Percentiles rank a stretch among this genome's conserved stretches.
Evolutionary conservation across 2,888 invertebrate species (phyloP).

Genomic region (Heteromyza rotundicornis): DNA sequence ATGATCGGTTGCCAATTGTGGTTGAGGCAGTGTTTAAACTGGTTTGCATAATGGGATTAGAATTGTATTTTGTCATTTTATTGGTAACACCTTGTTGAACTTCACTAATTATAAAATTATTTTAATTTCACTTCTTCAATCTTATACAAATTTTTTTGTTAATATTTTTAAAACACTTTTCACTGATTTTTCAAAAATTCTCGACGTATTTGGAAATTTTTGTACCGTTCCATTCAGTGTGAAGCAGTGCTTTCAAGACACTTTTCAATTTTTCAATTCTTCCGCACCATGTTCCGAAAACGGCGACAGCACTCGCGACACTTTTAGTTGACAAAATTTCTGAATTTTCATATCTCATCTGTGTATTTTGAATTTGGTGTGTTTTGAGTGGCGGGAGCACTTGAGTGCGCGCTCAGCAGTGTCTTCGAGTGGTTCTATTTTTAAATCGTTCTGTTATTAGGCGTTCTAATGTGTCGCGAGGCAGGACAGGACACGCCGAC

Average conservation of each 20-base stretch:
- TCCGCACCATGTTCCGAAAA: slow-evolving; percentile 37
- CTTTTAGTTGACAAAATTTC: slow-evolving; percentile 51
- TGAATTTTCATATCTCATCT: slow-evolving; percentile 34
- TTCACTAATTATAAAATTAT: not conserved
- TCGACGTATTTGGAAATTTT: not conserved
- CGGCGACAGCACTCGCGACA: slow-evolving; percentile 50
- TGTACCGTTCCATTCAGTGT: not conserved
- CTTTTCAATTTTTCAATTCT: not conserved
- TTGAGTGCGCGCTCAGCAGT: slow-evolving; percentile 32
- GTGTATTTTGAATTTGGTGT: too few species aligned
- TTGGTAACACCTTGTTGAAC: not conserved
- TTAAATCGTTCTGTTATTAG: slow-evolving; percentile 50
- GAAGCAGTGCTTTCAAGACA: not conserved
- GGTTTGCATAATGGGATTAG: slow-evolving; percentile 30
- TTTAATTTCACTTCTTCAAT: not conserved
- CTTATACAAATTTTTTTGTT: not conserved
- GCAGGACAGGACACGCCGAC: slow-evolving; percentile 39
- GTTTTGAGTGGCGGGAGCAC: slow-evolving; percentile 45
- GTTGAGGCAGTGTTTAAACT: slow-evolving; percentile 3
- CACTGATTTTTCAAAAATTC: too few species aligned
- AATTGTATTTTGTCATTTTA: slow-evolving; percentile 50
- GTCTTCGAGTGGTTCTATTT: slow-evolving; percentile 51
- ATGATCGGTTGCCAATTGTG: not conserved
- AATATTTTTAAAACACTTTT: slow-evolving; percentile 7
- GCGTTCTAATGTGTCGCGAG: slow-evolving; percentile 31